Conservation (phyloP, 2,797 vertebrate species). For the Chaetophractus vellerosus region DNA sequence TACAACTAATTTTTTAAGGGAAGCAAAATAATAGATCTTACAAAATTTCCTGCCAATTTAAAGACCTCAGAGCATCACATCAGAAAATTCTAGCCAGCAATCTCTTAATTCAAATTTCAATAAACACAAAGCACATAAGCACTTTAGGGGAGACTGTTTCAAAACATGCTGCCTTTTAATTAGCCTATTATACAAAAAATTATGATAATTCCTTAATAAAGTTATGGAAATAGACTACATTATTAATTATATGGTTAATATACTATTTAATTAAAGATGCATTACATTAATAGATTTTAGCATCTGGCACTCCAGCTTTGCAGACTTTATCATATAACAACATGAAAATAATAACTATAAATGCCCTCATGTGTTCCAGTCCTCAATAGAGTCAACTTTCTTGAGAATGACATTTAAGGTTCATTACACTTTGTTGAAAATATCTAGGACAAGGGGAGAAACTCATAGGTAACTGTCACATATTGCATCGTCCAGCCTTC, state of each 20-base stretch:
- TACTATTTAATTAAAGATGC: slow-evolving; percentile 86
- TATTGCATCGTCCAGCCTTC: background rate
- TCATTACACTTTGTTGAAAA: background rate
- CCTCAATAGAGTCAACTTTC: background rate
- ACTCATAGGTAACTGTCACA: background rate
- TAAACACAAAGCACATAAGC: slow-evolving; percentile 72
- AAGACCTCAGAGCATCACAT: slow-evolving; percentile 8
- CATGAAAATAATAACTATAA: slow-evolving; percentile 52
- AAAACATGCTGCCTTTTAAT: slow-evolving; percentile 84
- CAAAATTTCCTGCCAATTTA: slow-evolving; percentile 5
- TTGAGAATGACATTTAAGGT: background rate
- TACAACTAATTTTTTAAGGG: background rate
- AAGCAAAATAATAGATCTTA: slow-evolving; percentile 3
- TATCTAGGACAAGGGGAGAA: background rate
- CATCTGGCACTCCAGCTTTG: slow-evolving; percentile 76
- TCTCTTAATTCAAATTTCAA: slow-evolving; percentile 73
- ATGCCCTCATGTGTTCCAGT: background rate
- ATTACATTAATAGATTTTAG: slow-evolving; percentile 82
- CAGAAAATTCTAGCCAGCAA: slow-evolving; percentile 52
- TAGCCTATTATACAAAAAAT: slow-evolving; percentile 79
- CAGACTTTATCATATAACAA: slow-evolving; percentile 56
- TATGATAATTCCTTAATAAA: slow-evolving; percentile 81
- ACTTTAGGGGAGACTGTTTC: slow-evolving; percentile 75
- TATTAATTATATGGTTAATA: slow-evolving; percentile 84
- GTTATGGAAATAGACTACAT: slow-evolving; percentile 78